Percentiles rank a stretch among this genome's conserved stretches.
Evolutionary conservation across 1,140 invertebrate species (phyloP).

Genomic region (Colletes latitarsis): DNA sequence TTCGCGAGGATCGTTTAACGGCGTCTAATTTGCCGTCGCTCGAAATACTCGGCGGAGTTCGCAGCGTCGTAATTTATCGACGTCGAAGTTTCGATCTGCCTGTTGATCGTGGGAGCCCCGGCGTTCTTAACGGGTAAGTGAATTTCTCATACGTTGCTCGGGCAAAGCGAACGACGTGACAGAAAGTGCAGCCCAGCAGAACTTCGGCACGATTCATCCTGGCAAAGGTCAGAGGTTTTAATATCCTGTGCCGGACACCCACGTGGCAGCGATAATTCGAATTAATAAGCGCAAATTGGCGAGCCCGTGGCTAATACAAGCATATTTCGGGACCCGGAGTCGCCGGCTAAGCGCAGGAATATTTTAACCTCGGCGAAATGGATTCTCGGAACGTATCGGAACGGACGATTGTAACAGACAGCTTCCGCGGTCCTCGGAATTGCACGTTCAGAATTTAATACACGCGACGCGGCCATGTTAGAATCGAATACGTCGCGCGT

Average conservation of each 20-base stretch:
- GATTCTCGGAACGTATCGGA: constrained; percentile 51
- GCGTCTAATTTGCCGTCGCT: constrained; percentile 16
- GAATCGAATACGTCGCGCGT: constrained; percentile 5
- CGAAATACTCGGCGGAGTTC: neutral
- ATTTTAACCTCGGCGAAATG: constrained; percentile 46
- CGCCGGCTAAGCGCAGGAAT: constrained; percentile 11
- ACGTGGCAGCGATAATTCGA: constrained; percentile 79
- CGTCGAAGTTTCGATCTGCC: constrained; percentile 24
- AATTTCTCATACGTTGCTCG: constrained; percentile 14
- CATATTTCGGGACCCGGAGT: constrained; percentile 40
- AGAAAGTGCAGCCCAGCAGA: constrained; percentile 28
- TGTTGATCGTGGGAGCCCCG: constrained; percentile 31
- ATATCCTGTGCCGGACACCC: constrained; percentile 77
- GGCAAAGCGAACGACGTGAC: neutral
- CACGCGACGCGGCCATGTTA: neutral
- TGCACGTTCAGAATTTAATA: constrained; percentile 36
- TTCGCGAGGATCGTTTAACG: constrained; percentile 31
- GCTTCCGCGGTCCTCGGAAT: constrained; percentile 45
- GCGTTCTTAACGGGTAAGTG: constrained; percentile 27
- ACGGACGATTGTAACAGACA: constrained; percentile 44
- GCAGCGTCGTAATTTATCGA: constrained; percentile 29
- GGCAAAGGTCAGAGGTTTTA: constrained; percentile 80
- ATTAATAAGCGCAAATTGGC: constrained; percentile 80
- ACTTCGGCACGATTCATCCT: constrained; percentile 67
- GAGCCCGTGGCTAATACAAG: constrained; percentile 56